Conservation (phyloP, 2,113 vertebrate genomes). For the Corapipo altera region DNA sequence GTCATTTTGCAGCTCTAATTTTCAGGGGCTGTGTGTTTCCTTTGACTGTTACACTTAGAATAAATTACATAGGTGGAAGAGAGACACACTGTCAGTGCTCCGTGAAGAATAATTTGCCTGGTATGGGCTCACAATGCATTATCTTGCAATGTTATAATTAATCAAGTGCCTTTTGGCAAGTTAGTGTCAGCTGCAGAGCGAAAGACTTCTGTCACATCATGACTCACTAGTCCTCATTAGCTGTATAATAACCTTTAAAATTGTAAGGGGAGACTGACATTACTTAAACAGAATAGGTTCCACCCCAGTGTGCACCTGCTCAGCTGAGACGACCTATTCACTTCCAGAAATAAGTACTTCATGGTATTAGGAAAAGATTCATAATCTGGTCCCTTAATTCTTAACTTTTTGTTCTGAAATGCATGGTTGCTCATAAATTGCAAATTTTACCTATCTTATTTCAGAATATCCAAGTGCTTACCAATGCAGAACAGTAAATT, state of each 20-base stretch:
- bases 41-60: not conserved
- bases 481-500: not conserved
- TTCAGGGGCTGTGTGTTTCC: not conserved
- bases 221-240: not conserved
- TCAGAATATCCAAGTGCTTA: not conserved
- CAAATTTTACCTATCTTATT: not conserved
- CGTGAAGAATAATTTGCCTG: slow-evolving; percentile 35
- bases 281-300: not conserved
- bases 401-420: not conserved
- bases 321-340: not conserved
- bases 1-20: slow-evolving; percentile 31
- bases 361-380: not conserved
- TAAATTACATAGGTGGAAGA: slow-evolving; percentile 54
- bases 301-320: not conserved
- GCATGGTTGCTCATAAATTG: not conserved
- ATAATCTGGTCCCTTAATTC: not conserved
- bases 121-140: slow-evolving; percentile 9
- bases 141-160: slow-evolving; percentile 35
- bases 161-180: slow-evolving; percentile 4
- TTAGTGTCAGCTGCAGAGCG: slow-evolving; percentile 31
- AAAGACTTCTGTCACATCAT: slow-evolving; percentile 18
- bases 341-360: not conserved
- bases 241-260: slow-evolving; percentile 11
- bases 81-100: not conserved
- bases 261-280: not conserved